Evolutionary conservation across 37 sponge, comb jelly and placozoan genomes (phyloP).

Genomic region (Halisarca cf. caerulea): DNA sequence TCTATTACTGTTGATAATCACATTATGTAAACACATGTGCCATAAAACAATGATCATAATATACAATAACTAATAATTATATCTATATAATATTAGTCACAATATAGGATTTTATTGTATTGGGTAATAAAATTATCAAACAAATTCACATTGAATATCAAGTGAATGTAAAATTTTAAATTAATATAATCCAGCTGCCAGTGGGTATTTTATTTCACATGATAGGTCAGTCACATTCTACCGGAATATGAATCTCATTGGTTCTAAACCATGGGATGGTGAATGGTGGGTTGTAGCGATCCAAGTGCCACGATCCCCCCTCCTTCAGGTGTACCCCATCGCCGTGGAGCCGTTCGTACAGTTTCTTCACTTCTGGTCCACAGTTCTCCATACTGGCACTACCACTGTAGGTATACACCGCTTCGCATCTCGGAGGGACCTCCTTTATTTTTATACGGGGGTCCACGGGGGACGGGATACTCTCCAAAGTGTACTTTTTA

Average conservation of each 20-base stretch:
- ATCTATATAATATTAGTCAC: too few species aligned
- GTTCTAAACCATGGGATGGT: constrained; percentile 6
- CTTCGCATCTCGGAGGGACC: neutral
- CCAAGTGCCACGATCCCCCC: neutral
- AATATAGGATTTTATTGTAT: too few species aligned
- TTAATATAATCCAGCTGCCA: too few species aligned
- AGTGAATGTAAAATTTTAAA: too few species aligned
- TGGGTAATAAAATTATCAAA: too few species aligned
- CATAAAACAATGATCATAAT: too few species aligned
- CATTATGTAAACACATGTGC: too few species aligned
- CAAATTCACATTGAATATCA: too few species aligned
- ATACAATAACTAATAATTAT: too few species aligned
- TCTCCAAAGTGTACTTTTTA: neutral
- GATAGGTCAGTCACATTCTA: neutral
- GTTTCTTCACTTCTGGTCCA: neutral
- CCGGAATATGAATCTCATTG: neutral
- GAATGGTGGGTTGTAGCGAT: constrained; percentile 2
- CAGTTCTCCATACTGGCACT: neutral
- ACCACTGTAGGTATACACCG: constrained; percentile 1
- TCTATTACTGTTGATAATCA: too few species aligned
- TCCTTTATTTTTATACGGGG: neutral
- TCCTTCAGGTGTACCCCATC: neutral
- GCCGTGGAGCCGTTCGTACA: neutral
- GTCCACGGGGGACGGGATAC: neutral
- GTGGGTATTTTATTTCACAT: too few species aligned